phyloP scores from a whole-genome alignment of 2,113 vertebrate genomes.

The Sylvicapra grimmia region DNA sequence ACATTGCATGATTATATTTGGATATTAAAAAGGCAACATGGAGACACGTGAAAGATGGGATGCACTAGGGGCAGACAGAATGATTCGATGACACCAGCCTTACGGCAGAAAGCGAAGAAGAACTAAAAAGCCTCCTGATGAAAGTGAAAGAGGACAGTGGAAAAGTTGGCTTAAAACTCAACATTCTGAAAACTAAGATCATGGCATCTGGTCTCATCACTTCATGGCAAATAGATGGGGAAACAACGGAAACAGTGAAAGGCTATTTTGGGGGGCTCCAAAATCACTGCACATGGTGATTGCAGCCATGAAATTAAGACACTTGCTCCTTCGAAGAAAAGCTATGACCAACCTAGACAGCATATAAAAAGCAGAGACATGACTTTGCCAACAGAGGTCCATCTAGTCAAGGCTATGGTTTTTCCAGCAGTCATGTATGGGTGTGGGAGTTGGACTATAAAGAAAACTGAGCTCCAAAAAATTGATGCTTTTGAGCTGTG shows the following conservation, averaged over 20 bases:
- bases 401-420: neutral
- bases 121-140: neutral
- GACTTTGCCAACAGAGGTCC: neutral
- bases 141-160: neutral
- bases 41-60: neutral
- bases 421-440: neutral
- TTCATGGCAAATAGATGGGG: neutral
- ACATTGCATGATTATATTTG: neutral
- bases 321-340: neutral
- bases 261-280: neutral
- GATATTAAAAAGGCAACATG: neutral
- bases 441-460: neutral
- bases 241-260: neutral
- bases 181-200: neutral
- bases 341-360: neutral
- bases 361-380: neutral
- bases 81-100: neutral
- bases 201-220: neutral
- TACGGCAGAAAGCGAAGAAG: fast-evolving
- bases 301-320: neutral
- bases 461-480: fast-evolving
- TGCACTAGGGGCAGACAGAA: neutral
- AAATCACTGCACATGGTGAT: neutral
- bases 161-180: neutral
- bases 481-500: neutral